A percentile compares a stretch with the other conserved stretches of the same genome.
phyloP scores from a whole-genome alignment of 2,888 invertebrate genomes.

The Leucophora obtusa region DNA sequence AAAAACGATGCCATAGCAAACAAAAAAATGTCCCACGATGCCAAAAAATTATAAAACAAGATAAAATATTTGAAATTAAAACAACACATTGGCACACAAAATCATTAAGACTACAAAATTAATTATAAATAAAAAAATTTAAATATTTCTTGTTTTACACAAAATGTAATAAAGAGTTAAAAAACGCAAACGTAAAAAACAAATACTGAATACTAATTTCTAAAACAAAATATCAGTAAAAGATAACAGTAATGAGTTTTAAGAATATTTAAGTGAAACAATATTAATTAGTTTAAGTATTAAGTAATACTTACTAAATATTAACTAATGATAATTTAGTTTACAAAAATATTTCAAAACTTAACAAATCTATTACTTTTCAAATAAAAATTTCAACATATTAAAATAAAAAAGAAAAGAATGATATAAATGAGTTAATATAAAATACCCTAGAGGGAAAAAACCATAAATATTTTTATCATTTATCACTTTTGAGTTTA shows the following conservation, averaged over 20 bases:
- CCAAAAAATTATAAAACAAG: slow-evolving; percentile 41
- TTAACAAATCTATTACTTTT: slow-evolving; percentile 15
- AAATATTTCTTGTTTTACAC: neutral
- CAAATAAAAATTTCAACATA: neutral
- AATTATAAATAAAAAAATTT: slow-evolving; percentile 20
- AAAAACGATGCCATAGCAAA: neutral
- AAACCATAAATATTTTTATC: neutral
- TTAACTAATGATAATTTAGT: neutral
- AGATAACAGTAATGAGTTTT: slow-evolving; percentile 38
- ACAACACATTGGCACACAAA: neutral
- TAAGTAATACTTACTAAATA: neutral
- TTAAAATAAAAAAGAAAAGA: neutral
- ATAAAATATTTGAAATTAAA: slow-evolving; percentile 37
- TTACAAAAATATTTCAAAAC: neutral
- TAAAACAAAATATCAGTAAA: neutral
- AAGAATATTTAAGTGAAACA: neutral
- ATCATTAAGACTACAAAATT: slow-evolving; percentile 32
- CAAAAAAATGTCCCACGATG: slow-evolving; percentile 37
- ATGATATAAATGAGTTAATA: neutral
- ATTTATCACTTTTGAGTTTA: slow-evolving; percentile 5
- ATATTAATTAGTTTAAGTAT: neutral
- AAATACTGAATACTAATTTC: neutral
- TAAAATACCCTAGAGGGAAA: neutral
- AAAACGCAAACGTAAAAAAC: neutral
- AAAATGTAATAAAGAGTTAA: too few relatives aligned